Percentiles rank a stretch among this genome's conserved stretches.
These are phyloP conservation scores for Penaeus indicus DNA, from an alignment of 1,140 invertebrate genomes.

Conservation along the genomic window DNA sequence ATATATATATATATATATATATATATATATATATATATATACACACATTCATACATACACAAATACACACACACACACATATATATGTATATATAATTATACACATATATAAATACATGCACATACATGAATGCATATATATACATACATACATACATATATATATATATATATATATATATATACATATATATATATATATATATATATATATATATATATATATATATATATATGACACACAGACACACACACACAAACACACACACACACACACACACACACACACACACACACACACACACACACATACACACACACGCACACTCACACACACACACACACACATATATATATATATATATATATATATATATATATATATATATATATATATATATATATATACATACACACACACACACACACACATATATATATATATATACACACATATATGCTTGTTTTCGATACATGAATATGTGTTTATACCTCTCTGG, in stretches of 20 bases:
- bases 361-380: too few relatives aligned
- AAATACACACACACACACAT: neutral
- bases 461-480: too few relatives aligned
- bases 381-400: too few relatives aligned
- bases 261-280: too few relatives aligned
- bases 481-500: too few relatives aligned
- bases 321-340: too few relatives aligned
- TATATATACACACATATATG: too few relatives aligned
- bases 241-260: too few relatives aligned
- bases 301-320: neutral
- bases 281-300: neutral
- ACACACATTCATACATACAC: neutral
- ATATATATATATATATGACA: neutral
- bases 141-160: neutral
- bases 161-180: conserved; percentile 17
- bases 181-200: conserved; percentile 13
- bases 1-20: conserved; percentile 13
- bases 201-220: neutral
- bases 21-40: neutral
- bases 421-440: too few relatives aligned
- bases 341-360: too few relatives aligned
- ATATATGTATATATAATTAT: neutral
- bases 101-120: neutral
- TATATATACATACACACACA: too few relatives aligned
- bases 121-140: conserved; percentile 1